Evolutionary conservation across 53 echinoderm and acorn worm species (phyloP).

Genomic region (Pentamera pediparva): DNA sequence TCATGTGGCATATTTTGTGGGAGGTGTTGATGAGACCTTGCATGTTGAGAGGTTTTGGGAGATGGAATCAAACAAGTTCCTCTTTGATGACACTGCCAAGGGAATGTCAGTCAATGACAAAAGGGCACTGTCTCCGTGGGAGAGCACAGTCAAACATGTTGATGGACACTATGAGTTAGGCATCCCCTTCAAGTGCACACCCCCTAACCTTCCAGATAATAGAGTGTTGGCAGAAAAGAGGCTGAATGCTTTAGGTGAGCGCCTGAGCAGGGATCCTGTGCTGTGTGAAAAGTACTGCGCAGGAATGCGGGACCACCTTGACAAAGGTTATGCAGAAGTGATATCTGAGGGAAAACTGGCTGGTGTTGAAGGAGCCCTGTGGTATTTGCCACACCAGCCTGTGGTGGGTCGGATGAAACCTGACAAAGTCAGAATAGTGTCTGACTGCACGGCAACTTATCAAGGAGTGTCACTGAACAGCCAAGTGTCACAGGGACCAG

Average conservation of each 20-base stretch:
- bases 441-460: slow-evolving; percentile 30
- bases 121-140: slow-evolving; percentile 44
- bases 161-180: slow-evolving; percentile 51
- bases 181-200: slow-evolving; percentile 36
- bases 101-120: slow-evolving; percentile 48
- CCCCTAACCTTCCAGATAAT: slow-evolving; percentile 35
- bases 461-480: slow-evolving; percentile 46
- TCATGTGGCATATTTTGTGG: not conserved
- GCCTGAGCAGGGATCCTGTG: slow-evolving; percentile 29
- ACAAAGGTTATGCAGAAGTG: not conserved
- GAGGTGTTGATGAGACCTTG: not conserved
- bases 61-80: slow-evolving; percentile 37
- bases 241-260: slow-evolving; percentile 30
- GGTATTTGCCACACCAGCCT: slow-evolving; percentile 69
- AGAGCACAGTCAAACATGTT: slow-evolving; percentile 13
- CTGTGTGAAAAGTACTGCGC: slow-evolving; percentile 19
- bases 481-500: slow-evolving; percentile 61
- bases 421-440: slow-evolving; percentile 32
- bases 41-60: slow-evolving; percentile 56
- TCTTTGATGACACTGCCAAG: slow-evolving; percentile 24
- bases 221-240: slow-evolving; percentile 36
- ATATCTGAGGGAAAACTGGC: not conserved
- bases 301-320: slow-evolving; percentile 12
- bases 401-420: slow-evolving; percentile 33
- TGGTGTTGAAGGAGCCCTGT: slow-evolving; percentile 28